Conservation (phyloP, 2,113 vertebrate genomes). For the Leptocoma aspasia region DNA sequence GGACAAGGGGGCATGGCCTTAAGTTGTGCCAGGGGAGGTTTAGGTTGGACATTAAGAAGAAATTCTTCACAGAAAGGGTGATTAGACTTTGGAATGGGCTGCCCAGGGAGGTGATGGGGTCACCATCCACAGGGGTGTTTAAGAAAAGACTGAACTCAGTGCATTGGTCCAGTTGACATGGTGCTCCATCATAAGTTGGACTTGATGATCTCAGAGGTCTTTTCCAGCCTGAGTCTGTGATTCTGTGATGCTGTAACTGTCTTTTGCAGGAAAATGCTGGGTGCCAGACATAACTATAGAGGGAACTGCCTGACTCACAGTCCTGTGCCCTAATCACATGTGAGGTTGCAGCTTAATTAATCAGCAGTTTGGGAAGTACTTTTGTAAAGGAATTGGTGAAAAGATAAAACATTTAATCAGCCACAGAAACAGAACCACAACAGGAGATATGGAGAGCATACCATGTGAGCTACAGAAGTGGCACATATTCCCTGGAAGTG, state of each 20-base stretch:
- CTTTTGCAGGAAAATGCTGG: not conserved
- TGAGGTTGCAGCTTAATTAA: not conserved
- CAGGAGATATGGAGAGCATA: not conserved
- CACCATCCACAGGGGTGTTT: not conserved
- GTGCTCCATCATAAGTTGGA: fast-evolving
- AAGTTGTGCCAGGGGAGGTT: not conserved
- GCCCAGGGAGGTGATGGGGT: not conserved
- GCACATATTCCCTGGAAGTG: not conserved
- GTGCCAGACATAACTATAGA: not conserved
- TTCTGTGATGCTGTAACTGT: not conserved
- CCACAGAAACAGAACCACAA: not conserved
- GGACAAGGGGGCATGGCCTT: not conserved
- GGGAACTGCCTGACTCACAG: not conserved
- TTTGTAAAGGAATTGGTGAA: not conserved
- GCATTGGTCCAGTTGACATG: not conserved
- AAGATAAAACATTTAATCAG: not conserved
- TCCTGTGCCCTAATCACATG: not conserved
- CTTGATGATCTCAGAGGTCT: not conserved
- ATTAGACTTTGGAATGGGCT: not conserved
- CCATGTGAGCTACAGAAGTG: not conserved
- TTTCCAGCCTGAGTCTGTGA: not conserved
- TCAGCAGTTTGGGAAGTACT: not conserved
- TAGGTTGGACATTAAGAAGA: not conserved
- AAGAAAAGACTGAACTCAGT: not conserved
- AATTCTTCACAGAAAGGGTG: not conserved